Evolutionary conservation across 2,113 vertebrate species (phyloP).

Genomic region (Hemicordylus capensis): DNA sequence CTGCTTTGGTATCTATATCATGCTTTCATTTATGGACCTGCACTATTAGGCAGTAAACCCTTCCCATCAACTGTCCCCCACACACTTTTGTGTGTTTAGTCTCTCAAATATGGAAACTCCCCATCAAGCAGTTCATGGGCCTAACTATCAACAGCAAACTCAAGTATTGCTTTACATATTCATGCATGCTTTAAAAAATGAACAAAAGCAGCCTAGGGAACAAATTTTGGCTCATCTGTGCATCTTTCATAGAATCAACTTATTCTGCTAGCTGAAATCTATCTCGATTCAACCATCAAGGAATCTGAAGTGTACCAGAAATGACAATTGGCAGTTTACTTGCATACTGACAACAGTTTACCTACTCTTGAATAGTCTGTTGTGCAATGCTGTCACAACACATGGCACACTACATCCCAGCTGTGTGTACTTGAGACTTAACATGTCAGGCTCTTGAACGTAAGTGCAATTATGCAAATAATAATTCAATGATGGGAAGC

Average conservation of each 20-base stretch:
- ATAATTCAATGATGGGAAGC: slow-evolving; percentile 52
- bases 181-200: slow-evolving; percentile 7
- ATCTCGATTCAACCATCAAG: background rate
- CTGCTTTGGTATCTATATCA: no score
- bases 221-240: background rate
- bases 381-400: slow-evolving; percentile 73
- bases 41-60: no score
- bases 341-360: slow-evolving; percentile 61
- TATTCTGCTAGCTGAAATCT: background rate
- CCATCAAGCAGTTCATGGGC: background rate
- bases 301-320: background rate
- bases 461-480: slow-evolving; percentile 62
- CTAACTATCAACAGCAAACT: background rate
- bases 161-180: background rate
- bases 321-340: slow-evolving; percentile 9
- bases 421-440: slow-evolving; percentile 73
- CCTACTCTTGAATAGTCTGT: slow-evolving; percentile 70
- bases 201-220: background rate
- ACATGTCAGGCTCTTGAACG: slow-evolving; percentile 64
- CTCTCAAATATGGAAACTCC: background rate
- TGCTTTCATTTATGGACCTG: no score
- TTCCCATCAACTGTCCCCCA: background rate
- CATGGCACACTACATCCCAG: slow-evolving; percentile 82
- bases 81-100: background rate
- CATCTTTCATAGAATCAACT: background rate